phyloP scores from a whole-genome alignment of 1,140 invertebrate species.

The Tetranychus cinnabarinus region DNA sequence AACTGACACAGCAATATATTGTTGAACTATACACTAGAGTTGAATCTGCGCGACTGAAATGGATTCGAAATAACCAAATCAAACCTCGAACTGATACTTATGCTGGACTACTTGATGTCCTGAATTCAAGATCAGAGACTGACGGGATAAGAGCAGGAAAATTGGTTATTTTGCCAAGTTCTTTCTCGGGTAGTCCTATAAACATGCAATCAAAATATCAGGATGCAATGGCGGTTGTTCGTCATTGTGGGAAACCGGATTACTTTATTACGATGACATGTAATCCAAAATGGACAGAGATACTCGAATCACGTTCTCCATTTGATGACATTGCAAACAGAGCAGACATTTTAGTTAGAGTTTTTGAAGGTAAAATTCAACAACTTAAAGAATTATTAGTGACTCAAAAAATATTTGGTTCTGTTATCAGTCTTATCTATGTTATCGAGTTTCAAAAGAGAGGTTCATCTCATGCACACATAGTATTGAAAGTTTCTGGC shows the following conservation, averaged over 20 bases:
- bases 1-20: slow-evolving; percentile 12
- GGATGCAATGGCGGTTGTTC: slow-evolving; percentile 18
- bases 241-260: slow-evolving; percentile 18
- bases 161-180: slow-evolving; percentile 6
- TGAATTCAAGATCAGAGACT: not conserved
- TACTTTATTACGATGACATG: slow-evolving; percentile 26
- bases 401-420: not conserved
- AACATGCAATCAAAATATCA: slow-evolving; percentile 11
- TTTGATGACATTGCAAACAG: not conserved
- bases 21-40: slow-evolving; percentile 10
- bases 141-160: not conserved
- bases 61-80: slow-evolving; percentile 5
- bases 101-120: slow-evolving; percentile 5
- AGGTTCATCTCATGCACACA: not conserved
- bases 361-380: not conserved
- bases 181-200: slow-evolving; percentile 7
- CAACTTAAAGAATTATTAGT: not conserved
- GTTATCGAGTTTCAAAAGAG: not conserved
- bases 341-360: not conserved
- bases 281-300: slow-evolving; percentile 27
- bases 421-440: not conserved
- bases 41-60: slow-evolving; percentile 3
- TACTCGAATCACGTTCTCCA: slow-evolving; percentile 9
- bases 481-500: not conserved
- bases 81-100: slow-evolving; percentile 9